These are phyloP conservation scores for Siniperca scherzeri DNA, from an alignment of 2,797 vertebrate genomes.

Conservation along the genomic window DNA sequence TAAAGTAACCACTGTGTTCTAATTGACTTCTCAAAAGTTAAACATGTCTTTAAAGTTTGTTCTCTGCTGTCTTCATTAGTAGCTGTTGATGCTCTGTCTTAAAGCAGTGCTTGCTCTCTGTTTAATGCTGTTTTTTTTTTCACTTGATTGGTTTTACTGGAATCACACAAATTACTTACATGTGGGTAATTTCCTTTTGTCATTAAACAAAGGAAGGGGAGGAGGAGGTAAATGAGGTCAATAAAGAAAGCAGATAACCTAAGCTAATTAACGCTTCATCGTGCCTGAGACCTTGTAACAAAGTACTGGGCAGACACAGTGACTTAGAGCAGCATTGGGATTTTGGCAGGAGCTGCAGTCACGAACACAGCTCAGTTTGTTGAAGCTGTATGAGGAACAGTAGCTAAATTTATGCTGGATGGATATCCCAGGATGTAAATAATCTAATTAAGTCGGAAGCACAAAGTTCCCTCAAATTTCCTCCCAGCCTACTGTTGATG, in stretches of 20 bases:
- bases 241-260: conserved; percentile 16
- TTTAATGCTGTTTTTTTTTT: conserved; percentile 2
- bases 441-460: neutral
- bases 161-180: conserved; percentile 51
- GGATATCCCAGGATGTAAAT: neutral
- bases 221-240: conserved; percentile 18
- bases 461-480: neutral
- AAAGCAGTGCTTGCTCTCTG: neutral
- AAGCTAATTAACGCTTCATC: conserved; percentile 16
- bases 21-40: neutral
- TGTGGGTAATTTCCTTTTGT: conserved; percentile 44
- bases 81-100: neutral
- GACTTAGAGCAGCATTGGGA: neutral
- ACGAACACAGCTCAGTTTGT: neutral
- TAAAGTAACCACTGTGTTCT: neutral
- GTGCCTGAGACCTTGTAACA: neutral
- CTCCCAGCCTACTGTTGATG: neutral
- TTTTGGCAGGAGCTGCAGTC: neutral
- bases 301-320: neutral
- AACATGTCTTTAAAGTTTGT: neutral
- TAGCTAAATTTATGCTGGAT: neutral
- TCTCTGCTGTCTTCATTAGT: neutral
- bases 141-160: conserved; percentile 34
- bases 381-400: neutral
- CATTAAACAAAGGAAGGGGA: conserved; percentile 38